Base-by-base conservation (phyloP, 2,888 invertebrate genomes). In the Tuta absoluta region DNA sequence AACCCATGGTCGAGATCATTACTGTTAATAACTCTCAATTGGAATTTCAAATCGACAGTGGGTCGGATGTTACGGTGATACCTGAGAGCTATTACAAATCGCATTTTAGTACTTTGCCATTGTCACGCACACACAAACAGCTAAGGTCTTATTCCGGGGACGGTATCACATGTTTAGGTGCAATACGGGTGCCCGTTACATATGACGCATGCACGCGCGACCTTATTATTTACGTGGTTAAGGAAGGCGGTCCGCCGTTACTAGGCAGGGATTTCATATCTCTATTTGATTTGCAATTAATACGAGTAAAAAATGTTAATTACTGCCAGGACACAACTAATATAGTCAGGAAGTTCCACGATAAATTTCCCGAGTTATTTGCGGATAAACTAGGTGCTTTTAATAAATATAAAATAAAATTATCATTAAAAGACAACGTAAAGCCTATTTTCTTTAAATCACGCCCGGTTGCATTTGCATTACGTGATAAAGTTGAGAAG, bases 31-130 rank as follows among this genome's bases (percentile, higher is more conserved):
- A 23, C 2, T 21, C n/a, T 14, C 3, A 21, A 19, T 51, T n/a
- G 10, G n/a, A 19, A 19, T 51, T 51, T 51, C 19, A 51, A 51
- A 51, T 51, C 12, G 51, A 51, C 21, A 23, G 51, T 19, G 51
- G 51, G 10, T 51, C 51, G 1, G 51, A 12, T 51, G 19, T 51
- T 8, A 51, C 2, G n/a, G n/a, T n/a, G n/a, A n/a, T n/a, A n/a
- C n/a, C 41, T n/a, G 8, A 41, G n/a, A 41, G 41, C 12, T 8
- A 8, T n/a, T 41, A 41, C n/a, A 12, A 41, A 41, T 41, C 12
- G 5, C 11, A 41, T 41, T 41, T 41, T n/a, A 41, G 12, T 10
- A n/a, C 11, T 41, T 2, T 8, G 12, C 41, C 41, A 12, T 41
- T 41, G 5, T 41, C 41, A n/a, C 2, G 11, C n/a, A 41, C 41